Conservation (phyloP, 1,140 invertebrate genomes). For the Polypedilum pembai region DNA sequence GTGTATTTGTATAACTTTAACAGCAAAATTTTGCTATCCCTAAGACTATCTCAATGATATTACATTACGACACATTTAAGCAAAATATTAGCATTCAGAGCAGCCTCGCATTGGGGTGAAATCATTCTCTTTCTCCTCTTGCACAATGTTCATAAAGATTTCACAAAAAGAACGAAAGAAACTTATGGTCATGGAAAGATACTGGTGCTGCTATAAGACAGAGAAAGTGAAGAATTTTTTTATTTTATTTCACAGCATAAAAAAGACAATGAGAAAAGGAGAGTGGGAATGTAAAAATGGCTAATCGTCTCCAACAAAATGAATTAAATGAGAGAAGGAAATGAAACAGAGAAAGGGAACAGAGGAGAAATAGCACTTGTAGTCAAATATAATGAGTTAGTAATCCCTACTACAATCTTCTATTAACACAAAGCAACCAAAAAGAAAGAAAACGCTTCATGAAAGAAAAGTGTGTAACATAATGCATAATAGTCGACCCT, state of each 20-base stretch:
- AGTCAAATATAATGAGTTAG: slow-evolving; percentile 21
- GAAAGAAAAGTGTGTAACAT: not conserved
- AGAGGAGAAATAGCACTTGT: not conserved
- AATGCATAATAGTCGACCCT: slow-evolving; percentile 10
- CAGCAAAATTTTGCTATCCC: too few relatives aligned
- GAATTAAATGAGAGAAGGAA: not conserved
- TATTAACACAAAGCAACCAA: slow-evolving; percentile 23
- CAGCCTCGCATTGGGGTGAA: not conserved
- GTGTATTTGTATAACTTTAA: too few relatives aligned
- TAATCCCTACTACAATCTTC: not conserved
- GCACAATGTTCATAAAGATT: not conserved
- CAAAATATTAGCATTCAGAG: not conserved
- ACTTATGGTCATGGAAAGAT: not conserved
- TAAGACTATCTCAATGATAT: not conserved
- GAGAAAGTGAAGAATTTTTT: not conserved
- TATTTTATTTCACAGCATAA: not conserved
- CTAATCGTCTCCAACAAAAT: not conserved
- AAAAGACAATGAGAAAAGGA: not conserved
- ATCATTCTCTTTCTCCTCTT: too few relatives aligned
- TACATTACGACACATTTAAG: slow-evolving; percentile 12
- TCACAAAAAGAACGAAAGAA: not conserved
- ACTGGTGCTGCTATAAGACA: too few relatives aligned
- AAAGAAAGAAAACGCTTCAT: not conserved
- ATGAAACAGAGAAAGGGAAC: not conserved
- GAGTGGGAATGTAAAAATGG: not conserved